Percentiles rank a stretch among this genome's conserved stretches.
These are phyloP conservation scores for Muscicapa striata DNA, from an alignment of 2,797 vertebrate genomes.

Conservation along the genomic window DNA sequence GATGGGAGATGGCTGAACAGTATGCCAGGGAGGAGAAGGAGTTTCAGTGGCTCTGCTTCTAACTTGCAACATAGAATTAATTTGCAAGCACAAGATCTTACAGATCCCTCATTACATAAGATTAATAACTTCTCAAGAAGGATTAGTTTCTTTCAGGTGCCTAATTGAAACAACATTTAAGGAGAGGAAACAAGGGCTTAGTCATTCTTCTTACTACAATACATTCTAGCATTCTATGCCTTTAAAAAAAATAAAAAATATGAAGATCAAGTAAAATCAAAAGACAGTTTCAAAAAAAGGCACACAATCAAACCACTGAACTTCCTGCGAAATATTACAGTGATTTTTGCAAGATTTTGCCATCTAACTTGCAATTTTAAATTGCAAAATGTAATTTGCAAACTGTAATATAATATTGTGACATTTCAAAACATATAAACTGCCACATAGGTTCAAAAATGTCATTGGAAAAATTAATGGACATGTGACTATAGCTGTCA, in stretches of 20 bases:
- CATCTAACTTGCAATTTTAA: not conserved
- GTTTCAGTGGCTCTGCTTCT: not conserved
- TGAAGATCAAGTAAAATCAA: not conserved
- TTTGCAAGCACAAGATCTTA: not conserved
- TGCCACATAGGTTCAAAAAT: not conserved
- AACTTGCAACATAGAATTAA: not conserved
- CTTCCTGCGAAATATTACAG: not conserved
- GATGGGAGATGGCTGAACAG: not conserved
- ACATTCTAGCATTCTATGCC: not conserved
- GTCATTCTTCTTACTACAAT: not conserved
- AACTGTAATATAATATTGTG: not conserved
- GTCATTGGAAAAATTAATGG: not conserved
- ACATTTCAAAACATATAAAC: not conserved
- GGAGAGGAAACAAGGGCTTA: not conserved
- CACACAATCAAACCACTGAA: not conserved
- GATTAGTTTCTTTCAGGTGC: not conserved
- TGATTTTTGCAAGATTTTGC: not conserved
- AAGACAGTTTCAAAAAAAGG: not conserved
- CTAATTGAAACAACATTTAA: not conserved
- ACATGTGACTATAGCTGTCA: not conserved
- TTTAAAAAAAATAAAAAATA: not conserved
- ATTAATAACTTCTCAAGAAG: not conserved
- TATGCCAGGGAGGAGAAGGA: not conserved
- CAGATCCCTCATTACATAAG: not conserved
- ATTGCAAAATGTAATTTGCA: not conserved